Conservation (phyloP, 1,140 invertebrate genomes). For the Drosophila kurseongensis region DNA sequence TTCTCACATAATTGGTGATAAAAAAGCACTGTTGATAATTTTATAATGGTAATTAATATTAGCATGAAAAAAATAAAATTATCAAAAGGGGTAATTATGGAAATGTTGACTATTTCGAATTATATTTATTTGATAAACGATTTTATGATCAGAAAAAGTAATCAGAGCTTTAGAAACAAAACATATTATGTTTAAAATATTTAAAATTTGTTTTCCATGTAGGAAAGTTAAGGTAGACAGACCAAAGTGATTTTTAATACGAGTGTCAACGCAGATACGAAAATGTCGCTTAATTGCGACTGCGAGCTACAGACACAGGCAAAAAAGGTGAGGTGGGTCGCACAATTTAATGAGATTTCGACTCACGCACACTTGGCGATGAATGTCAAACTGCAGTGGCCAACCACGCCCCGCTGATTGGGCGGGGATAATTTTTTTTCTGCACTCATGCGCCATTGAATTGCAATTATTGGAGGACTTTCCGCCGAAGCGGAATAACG, state of each 20-base stretch:
- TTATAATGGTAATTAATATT: too few species aligned
- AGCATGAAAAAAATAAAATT: too few species aligned
- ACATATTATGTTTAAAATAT: too few species aligned
- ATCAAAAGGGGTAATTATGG: too few species aligned
- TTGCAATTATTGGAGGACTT: slow-evolving; percentile 48
- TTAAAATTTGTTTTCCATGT: neutral
- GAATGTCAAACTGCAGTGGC: slow-evolving; percentile 44
- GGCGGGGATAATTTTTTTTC: slow-evolving; percentile 31
- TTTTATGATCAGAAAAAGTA: too few species aligned
- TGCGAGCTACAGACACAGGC: slow-evolving; percentile 8
- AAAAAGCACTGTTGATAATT: too few species aligned
- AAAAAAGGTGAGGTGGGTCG: slow-evolving; percentile 10
- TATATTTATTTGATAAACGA: too few species aligned
- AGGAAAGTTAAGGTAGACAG: slow-evolving; percentile 1
- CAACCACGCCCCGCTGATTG: slow-evolving; percentile 19
- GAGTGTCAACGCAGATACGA: slow-evolving; percentile 18
- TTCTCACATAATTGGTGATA: too few species aligned
- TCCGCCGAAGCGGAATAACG: slow-evolving; percentile 10
- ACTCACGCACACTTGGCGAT: slow-evolving; percentile 41
- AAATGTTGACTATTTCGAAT: too few species aligned
- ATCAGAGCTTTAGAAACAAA: too few species aligned
- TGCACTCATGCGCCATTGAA: slow-evolving; percentile 29
- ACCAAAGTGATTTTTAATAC: slow-evolving; percentile 54
- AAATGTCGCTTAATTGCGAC: slow-evolving; percentile 60
- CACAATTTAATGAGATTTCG: slow-evolving; percentile 55